phyloP scores from a whole-genome alignment of 2,888 invertebrate genomes.

The Ferdinandea cuprea region DNA sequence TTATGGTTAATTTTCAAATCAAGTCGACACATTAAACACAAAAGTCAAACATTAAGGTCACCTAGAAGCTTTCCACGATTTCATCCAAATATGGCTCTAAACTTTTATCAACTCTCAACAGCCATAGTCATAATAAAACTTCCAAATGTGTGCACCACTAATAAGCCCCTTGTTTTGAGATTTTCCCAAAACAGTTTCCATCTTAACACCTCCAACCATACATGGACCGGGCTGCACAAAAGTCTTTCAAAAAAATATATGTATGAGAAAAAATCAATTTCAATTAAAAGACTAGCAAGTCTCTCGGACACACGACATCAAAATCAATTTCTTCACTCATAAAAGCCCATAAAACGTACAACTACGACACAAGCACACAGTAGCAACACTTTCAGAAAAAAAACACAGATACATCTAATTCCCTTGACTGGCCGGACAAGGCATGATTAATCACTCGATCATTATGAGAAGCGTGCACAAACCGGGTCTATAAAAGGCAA shows the following conservation, averaged over 20 bases:
- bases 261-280: constrained; percentile 37
- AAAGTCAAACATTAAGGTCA: too few species aligned
- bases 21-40: too few species aligned
- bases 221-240: constrained; percentile 9
- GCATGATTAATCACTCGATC: constrained; percentile 48
- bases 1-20: too few species aligned
- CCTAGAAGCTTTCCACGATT: too few species aligned
- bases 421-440: constrained; percentile 1
- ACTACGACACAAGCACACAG: not conserved
- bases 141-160: too few species aligned
- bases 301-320: constrained; percentile 36
- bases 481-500: constrained; percentile 40
- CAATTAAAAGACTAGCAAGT: constrained; percentile 44
- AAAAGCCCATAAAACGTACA: constrained; percentile 59
- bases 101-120: not conserved
- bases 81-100: too few species aligned
- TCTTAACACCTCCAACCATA: constrained; percentile 19
- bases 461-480: constrained; percentile 54
- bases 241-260: constrained; percentile 3
- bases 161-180: constrained; percentile 19
- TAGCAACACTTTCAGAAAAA: not conserved
- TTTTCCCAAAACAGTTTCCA: constrained; percentile 8
- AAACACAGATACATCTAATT: not conserved
- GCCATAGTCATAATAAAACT: too few species aligned
- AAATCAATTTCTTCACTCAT: constrained; percentile 56